Base-by-base conservation (phyloP, 2,113 vertebrate genomes). In the Toxotes jaculatrix region DNA sequence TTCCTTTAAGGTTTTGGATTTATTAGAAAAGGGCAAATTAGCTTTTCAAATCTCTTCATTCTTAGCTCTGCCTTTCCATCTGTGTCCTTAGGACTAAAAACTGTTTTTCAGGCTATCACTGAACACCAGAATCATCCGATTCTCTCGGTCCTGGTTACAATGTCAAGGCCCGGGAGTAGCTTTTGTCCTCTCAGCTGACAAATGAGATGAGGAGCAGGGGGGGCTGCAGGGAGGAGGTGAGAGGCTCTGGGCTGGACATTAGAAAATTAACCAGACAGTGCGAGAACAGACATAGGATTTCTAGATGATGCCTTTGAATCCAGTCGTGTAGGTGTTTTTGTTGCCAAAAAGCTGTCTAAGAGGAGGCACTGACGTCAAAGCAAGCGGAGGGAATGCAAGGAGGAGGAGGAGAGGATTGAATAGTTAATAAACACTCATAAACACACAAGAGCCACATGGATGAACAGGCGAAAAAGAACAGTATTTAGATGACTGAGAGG, bases 121-220 rank as follows among this genome's bases (percentile, higher is more conserved):
- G 23, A 78, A 55, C 7, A 11, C 53, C 47, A 14, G 59, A 74
- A 67, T 66, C 43, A 75, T 16, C 43, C 16, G 1, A 60, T 67
- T 56, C 57, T 27, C 43, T 45, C 49, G 34, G 21, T 31, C 69
- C 3, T 5, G n/a, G 76, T 67, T 61, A 43, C 43, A 63, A 21
- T 55, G 23, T 62, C 27, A 36, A 0, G 51, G 64, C 64, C 47
- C 5, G 3, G 64, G 74, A 1, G 55, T 13, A 8, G 72, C 76
- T 80, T 74, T 81, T 59, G 66, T 77, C 85, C 74, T 82, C 74
- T 84, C 62, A 14, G 49, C 56, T 77, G 80, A 82, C 56, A 71
- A 76, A 82, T 66, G 38, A 78, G 60, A 74, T 72, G 74, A 82
- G 61, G 40, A 84, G 56, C 13, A 61, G 40, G 47, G 43, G 62